Evolutionary conservation across 2,113 vertebrate species (phyloP), one percentile per base, ranked within the genome.

Genomic region (Mobula hypostoma): DNA sequence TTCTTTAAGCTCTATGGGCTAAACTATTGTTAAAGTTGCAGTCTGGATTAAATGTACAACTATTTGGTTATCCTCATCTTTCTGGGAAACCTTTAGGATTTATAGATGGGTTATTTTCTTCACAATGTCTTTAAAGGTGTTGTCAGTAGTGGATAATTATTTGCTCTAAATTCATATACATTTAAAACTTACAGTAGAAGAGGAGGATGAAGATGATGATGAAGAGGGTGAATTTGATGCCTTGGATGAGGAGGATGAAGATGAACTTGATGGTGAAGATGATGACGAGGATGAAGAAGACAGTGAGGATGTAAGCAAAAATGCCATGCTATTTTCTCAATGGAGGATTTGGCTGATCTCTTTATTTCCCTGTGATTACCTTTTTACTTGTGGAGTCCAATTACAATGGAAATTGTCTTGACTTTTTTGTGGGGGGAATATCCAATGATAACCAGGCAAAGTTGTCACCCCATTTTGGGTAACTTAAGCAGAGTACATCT

Each of bases 261-360:
- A 98, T 0, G 97, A 97, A 1, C 97, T 97, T 63, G 97, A 97
- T 0, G 97, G 98, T 0, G 97, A 98, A 0, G 96, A 97, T 2
- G 97, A 97, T 1, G 96, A 97, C 24, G 96, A 96, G 94, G 95
- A 96, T 21, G 96, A 96, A 3, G 95, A 96, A 61, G 96, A 96
- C 0, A 97, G 96, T 27, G 97, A 97, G 63, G 95, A 96, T 95
- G 96, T 96, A 72, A 95, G 95, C 8, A 88, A 79, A 7, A 88
- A 5, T 94, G 48, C 48, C 80, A 32, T 61, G 0, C 4, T 0
- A 0, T 4, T 36, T 92, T 2, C 61, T 15, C 7, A 91, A 70
- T n/a, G 66, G 1, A 91, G 27, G 68, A 32, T 56, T 63, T 61
- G 7, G 56, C 48, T 17, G 40, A 48, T 8, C 78, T 80, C 1